phyloP scores from a whole-genome alignment of 2,888 invertebrate genomes.

The Pocota personata region DNA sequence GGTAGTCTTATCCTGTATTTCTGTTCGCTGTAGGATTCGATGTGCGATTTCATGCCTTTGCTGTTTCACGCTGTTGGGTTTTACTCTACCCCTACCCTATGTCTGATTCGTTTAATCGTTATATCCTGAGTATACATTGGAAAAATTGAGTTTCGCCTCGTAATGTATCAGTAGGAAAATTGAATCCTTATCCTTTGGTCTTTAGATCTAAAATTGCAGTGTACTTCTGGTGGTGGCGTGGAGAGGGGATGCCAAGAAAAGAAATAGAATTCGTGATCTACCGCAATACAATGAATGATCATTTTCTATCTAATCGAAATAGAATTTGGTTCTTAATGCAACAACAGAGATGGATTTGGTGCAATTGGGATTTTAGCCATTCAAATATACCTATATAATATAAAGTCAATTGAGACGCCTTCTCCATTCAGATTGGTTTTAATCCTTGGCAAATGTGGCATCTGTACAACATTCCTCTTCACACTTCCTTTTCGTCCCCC shows the following conservation, averaged over 20 bases:
- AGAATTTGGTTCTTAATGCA: constrained; percentile 12
- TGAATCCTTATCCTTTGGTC: constrained; percentile 61
- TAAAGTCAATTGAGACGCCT: not conserved
- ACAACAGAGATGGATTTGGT: not conserved
- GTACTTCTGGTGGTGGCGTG: not conserved
- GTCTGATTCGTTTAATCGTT: constrained; percentile 27
- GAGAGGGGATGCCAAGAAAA: not conserved
- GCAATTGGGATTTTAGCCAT: not conserved
- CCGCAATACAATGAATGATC: constrained; percentile 49
- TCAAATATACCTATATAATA: too few species aligned
- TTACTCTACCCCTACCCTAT: not conserved
- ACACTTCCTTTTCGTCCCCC: not conserved
- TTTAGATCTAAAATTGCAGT: constrained; percentile 43
- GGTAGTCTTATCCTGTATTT: constrained; percentile 40
- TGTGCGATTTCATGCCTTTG: constrained; percentile 28
- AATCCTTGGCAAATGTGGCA: not conserved
- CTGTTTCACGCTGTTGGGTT: constrained; percentile 16
- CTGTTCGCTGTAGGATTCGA: constrained; percentile 10
- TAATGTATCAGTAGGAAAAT: constrained; percentile 60
- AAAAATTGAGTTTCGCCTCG: constrained; percentile 56
- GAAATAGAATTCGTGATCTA: constrained; percentile 23
- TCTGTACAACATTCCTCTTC: not conserved
- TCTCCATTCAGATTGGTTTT: not conserved
- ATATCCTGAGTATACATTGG: constrained; percentile 22
- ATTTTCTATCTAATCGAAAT: constrained; percentile 48